Evolutionary conservation across 2,113 vertebrate genomes (phyloP).

Genomic region (Suricata suricatta): DNA sequence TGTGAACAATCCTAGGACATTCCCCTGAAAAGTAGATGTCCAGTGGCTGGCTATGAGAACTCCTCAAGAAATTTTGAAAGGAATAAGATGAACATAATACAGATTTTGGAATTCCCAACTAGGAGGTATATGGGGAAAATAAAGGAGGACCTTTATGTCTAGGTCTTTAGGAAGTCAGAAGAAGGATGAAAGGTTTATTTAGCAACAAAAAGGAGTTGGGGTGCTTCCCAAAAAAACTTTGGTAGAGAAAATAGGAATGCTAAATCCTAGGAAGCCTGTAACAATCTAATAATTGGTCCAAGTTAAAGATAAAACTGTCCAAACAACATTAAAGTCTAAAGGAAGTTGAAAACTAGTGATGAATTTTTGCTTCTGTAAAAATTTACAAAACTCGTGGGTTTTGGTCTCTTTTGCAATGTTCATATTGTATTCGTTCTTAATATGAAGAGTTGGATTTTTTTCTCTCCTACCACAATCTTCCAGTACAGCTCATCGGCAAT

Average conservation of each 20-base stretch:
- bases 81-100: slow-evolving; percentile 7
- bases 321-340: slow-evolving; percentile 62
- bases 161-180: slow-evolving; percentile 43
- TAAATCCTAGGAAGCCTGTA: slow-evolving; percentile 57
- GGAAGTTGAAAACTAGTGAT: slow-evolving; percentile 45
- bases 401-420: slow-evolving; percentile 62
- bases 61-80: slow-evolving; percentile 61
- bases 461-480: slow-evolving; percentile 41
- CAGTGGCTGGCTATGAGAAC: slow-evolving; percentile 61
- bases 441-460: slow-evolving; percentile 54
- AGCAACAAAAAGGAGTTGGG: slow-evolving; percentile 39
- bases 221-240: slow-evolving; percentile 56
- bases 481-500: slow-evolving; percentile 47
- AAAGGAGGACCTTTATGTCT: slow-evolving; percentile 6
- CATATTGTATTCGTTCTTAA: slow-evolving; percentile 55
- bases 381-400: slow-evolving; percentile 53
- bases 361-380: slow-evolving; percentile 47
- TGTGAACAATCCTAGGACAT: slow-evolving; percentile 59
- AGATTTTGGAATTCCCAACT: slow-evolving; percentile 50
- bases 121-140: neutral
- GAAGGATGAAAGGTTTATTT: slow-evolving; percentile 45
- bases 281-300: slow-evolving; percentile 62
- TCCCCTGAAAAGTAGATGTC: slow-evolving; percentile 53
- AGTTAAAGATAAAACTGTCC: slow-evolving; percentile 55
- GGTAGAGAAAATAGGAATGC: slow-evolving; percentile 59